Conservation (phyloP, 2,113 vertebrate species). For the Corythoichthys intestinalis region DNA sequence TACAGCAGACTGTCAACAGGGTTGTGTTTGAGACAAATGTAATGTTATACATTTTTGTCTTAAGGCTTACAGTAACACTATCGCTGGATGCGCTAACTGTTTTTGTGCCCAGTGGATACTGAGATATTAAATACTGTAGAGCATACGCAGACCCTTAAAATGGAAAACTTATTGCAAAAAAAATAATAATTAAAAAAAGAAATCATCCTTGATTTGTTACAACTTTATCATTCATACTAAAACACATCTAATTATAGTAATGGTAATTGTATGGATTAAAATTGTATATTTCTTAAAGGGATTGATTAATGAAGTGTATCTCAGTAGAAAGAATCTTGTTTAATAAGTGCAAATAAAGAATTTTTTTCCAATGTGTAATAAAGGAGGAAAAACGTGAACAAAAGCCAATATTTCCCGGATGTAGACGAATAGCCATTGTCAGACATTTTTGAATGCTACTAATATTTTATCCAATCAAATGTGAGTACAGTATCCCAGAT, state of each 20-base stretch:
- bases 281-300: not conserved
- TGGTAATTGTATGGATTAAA: not conserved
- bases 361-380: too few species aligned
- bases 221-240: not conserved
- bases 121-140: too few species aligned
- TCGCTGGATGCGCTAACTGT: not conserved
- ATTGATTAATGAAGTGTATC: too few species aligned
- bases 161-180: not conserved
- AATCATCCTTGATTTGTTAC: not conserved
- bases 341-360: too few species aligned
- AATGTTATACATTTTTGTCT: not conserved
- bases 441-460: too few species aligned
- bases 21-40: constrained; percentile 1
- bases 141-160: not conserved
- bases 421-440: too few species aligned
- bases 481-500: too few species aligned
- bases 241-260: not conserved
- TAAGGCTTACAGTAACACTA: not conserved
- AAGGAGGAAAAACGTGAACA: too few species aligned
- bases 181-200: not conserved
- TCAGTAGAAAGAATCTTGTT: too few species aligned
- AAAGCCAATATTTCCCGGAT: too few species aligned
- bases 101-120: not conserved
- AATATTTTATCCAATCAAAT: too few species aligned
- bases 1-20: not conserved